These are phyloP conservation scores for Diarsia dahlii DNA, from an alignment of 2,888 invertebrate genomes.

Conservation along the genomic window DNA sequence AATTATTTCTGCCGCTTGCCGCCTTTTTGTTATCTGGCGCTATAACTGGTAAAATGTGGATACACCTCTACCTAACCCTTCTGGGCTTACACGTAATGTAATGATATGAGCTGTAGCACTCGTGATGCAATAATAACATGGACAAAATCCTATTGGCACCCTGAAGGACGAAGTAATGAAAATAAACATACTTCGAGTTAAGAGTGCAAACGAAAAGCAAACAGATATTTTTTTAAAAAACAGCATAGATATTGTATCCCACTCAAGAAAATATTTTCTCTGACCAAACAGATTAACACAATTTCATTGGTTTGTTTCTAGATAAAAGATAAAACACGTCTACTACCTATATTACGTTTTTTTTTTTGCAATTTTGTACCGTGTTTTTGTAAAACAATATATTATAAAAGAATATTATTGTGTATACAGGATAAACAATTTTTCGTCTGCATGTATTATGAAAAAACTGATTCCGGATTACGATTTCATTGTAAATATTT, in stretches of 20 bases:
- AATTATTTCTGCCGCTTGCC: not conserved
- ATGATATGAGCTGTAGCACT: not conserved
- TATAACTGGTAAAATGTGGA: no score
- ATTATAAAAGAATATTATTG: slow-evolving; percentile 8
- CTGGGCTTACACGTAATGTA: not conserved
- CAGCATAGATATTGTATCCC: slow-evolving; percentile 1
- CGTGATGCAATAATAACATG: not conserved
- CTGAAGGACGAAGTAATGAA: not conserved
- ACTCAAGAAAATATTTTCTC: slow-evolving; percentile 34
- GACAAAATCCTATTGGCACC: not conserved
- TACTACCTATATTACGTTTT: slow-evolving; percentile 4
- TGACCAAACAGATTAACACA: slow-evolving; percentile 46
- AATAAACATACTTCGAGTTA: slow-evolving; percentile 7
- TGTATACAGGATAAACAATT: slow-evolving; percentile 4
- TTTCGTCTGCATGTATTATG: slow-evolving; percentile 1
- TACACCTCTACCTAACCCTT: not conserved
- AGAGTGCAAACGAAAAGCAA: slow-evolving; percentile 1
- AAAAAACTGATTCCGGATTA: not conserved
- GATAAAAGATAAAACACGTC: slow-evolving; percentile 52
- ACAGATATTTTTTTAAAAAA: no score
- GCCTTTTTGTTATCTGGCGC: not conserved
- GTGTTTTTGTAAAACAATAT: not conserved
- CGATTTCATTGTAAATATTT: not conserved
- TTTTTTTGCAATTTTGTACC: slow-evolving; percentile 5
- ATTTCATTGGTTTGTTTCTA: slow-evolving; percentile 27